A percentile compares a stretch with the other conserved stretches of the same genome.
Conservation (phyloP, 2,888 invertebrate genomes). For the Torymus aiolomorphi region DNA sequence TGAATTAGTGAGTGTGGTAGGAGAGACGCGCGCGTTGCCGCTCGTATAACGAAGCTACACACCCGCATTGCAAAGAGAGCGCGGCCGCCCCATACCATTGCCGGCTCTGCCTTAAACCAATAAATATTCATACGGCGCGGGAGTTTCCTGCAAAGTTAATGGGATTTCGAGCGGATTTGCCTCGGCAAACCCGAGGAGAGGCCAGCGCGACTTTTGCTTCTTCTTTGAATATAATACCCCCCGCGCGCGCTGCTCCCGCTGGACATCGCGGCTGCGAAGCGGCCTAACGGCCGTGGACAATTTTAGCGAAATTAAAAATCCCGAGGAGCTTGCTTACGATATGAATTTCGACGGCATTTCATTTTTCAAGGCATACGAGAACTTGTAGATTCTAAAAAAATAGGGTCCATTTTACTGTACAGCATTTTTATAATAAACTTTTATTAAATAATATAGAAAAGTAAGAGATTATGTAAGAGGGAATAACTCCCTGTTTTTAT, state of each 20-base stretch:
- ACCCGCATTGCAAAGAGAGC: background rate
- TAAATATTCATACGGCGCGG: constrained; percentile 45
- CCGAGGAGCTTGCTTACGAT: too few relatives aligned
- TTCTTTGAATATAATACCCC: constrained; percentile 30
- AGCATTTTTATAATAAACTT: too few relatives aligned
- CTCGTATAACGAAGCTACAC: constrained; percentile 15
- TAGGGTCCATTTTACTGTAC: too few relatives aligned
- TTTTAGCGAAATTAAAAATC: constrained; percentile 10
- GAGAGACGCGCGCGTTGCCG: constrained; percentile 7
- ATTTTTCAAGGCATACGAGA: too few relatives aligned
- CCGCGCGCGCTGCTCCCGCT: background rate
- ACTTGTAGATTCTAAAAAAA: too few relatives aligned
- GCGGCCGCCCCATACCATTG: too few relatives aligned
- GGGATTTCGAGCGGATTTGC: constrained; percentile 33
- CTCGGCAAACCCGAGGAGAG: too few relatives aligned
- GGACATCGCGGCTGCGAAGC: too few relatives aligned
- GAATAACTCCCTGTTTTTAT: too few relatives aligned
- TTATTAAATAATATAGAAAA: too few relatives aligned
- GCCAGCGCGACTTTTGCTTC: constrained; percentile 15
- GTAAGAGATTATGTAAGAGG: too few relatives aligned
- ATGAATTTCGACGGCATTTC: too few relatives aligned
- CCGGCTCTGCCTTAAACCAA: constrained; percentile 50
- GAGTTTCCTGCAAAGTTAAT: constrained; percentile 33
- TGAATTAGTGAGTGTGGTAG: background rate
- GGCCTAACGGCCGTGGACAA: background rate